phyloP scores from a whole-genome alignment of 2,797 vertebrate genomes.

The Pangasius sanitwongsei region DNA sequence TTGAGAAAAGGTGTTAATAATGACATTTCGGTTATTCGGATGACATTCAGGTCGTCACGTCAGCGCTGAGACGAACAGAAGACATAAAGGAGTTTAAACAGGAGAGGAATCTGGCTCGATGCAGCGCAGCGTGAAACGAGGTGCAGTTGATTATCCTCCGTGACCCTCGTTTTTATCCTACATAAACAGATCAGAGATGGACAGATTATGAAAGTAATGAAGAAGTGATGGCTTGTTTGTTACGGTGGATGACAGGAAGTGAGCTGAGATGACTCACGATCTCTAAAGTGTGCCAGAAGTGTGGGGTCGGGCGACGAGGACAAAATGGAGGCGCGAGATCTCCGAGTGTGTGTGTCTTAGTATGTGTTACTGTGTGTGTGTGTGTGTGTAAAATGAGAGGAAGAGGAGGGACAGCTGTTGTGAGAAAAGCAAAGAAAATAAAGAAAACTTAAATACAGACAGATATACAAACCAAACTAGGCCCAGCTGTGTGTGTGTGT shows the following conservation, averaged over 20 bases:
- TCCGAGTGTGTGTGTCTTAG: neutral
- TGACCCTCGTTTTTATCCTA: neutral
- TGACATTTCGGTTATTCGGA: too few species aligned
- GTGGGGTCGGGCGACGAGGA: constrained; percentile 55
- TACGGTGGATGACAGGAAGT: constrained; percentile 4
- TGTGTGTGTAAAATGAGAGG: neutral
- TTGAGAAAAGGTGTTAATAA: neutral
- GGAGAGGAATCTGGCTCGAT: too few species aligned
- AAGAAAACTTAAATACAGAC: neutral
- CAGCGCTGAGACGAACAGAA: neutral
- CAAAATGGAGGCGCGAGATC: constrained; percentile 55
- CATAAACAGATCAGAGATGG: neutral
- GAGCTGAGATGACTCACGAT: constrained; percentile 40
- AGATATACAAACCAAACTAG: neutral
- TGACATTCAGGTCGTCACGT: too few species aligned
- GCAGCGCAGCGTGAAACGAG: neutral
- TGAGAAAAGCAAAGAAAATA: constrained; percentile 1
- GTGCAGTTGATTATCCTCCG: neutral
- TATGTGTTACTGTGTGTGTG: neutral
- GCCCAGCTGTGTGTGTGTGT: neutral
- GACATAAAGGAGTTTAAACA: neutral
- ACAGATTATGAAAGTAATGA: neutral
- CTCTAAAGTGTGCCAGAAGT: constrained; percentile 41
- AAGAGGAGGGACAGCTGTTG: neutral
- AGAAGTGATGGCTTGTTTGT: neutral